Conservation (phyloP, 2,797 vertebrate genomes). For the Eurystomus glaucurus region DNA sequence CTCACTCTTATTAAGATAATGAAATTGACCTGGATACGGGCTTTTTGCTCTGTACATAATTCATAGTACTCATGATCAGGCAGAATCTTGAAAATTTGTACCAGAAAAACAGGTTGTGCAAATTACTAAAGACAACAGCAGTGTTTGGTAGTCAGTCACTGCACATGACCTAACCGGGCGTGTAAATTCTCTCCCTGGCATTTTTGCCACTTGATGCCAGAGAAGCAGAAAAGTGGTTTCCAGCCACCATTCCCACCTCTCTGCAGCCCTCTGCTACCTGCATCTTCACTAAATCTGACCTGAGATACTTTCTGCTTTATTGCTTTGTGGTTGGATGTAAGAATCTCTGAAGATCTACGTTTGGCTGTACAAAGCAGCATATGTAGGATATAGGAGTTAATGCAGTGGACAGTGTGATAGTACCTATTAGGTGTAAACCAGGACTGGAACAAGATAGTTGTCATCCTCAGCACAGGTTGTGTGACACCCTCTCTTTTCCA, state of each 20-base stretch:
- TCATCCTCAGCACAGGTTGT: background rate
- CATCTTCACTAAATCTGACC: background rate
- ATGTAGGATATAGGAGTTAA: background rate
- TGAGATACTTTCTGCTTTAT: background rate
- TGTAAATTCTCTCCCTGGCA: accelerated
- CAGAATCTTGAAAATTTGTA: background rate
- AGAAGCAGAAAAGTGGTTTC: background rate
- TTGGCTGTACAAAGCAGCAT: too few relatives aligned
- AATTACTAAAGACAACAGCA: background rate
- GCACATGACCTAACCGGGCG: accelerated
- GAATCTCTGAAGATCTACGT: background rate
- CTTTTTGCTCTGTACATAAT: background rate
- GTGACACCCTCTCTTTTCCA: background rate
- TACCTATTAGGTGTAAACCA: background rate
- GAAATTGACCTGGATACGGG: background rate
- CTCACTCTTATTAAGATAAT: background rate
- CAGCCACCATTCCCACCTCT: background rate
- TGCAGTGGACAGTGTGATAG: accelerated
- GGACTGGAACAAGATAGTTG: background rate
- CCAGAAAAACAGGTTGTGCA: background rate
- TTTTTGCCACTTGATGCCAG: background rate
- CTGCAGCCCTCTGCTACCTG: background rate
- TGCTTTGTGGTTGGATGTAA: background rate
- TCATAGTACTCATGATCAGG: background rate
- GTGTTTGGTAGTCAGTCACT: background rate